Conservation (phyloP, 2,113 vertebrate genomes). For the Nicator chloris region DNA sequence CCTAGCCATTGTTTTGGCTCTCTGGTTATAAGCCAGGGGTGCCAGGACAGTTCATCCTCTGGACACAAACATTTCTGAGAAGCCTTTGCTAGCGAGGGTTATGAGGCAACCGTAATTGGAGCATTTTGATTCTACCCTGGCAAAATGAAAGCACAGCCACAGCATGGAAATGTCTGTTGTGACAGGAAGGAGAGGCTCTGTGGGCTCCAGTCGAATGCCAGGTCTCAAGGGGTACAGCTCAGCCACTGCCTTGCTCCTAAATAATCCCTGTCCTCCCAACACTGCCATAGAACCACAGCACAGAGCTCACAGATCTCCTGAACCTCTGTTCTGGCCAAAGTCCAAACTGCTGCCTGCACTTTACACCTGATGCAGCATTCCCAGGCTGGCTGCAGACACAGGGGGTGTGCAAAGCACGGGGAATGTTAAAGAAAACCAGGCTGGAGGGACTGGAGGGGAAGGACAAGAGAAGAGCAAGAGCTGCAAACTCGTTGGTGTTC, state of each 20-base stretch:
- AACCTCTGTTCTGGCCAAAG: background rate
- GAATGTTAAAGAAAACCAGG: background rate
- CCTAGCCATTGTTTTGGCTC: background rate
- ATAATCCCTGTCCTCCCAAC: background rate
- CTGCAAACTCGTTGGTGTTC: rapidly evolving
- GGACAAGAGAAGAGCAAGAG: background rate
- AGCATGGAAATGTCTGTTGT: background rate
- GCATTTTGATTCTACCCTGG: background rate
- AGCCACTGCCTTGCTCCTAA: background rate
- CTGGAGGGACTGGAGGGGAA: background rate
- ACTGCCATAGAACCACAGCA: background rate
- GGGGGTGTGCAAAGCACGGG: rapidly evolving
- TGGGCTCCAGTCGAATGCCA: background rate
- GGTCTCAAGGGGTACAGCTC: background rate
- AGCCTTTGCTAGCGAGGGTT: rapidly evolving
- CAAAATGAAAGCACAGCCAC: background rate
- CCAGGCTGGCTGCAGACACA: background rate
- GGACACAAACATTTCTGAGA: background rate
- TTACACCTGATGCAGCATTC: rapidly evolving
- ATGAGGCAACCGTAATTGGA: background rate
- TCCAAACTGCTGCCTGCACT: rapidly evolving
- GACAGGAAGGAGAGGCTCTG: background rate
- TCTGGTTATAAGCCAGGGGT: background rate
- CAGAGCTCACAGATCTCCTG: background rate
- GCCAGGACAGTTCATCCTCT: background rate